Conservation (phyloP, 2,888 invertebrate species). For the Drosophila neotestacea region DNA sequence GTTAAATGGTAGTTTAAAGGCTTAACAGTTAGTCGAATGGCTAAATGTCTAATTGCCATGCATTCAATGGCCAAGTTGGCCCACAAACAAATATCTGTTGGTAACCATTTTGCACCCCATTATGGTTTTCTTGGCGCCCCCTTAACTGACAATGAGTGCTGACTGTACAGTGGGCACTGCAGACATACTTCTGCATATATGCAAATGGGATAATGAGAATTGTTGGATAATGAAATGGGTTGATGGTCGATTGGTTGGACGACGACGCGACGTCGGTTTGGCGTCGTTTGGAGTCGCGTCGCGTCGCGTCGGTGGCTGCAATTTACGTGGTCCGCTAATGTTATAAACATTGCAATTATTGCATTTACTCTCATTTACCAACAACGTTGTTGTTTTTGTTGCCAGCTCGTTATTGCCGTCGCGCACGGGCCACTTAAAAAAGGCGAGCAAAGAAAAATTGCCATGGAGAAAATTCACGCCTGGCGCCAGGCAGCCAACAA, state of each 20-base stretch:
- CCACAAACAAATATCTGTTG: constrained; percentile 26
- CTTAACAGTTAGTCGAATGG: constrained; percentile 25
- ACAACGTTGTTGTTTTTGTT: constrained; percentile 39
- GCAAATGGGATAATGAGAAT: constrained; percentile 50
- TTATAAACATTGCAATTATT: constrained; percentile 80
- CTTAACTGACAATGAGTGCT: constrained; percentile 17
- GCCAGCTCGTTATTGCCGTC: constrained; percentile 65
- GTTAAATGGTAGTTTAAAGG: constrained; percentile 23
- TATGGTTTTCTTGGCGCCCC: constrained; percentile 45
- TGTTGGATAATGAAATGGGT: constrained; percentile 55
- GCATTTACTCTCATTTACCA: constrained; percentile 81
- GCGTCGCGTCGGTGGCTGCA: constrained; percentile 66
- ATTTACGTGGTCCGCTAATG: constrained; percentile 71
- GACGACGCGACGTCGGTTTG: constrained; percentile 31
- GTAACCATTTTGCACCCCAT: constrained; percentile 52
- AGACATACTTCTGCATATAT: constrained; percentile 6
- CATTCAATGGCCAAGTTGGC: constrained; percentile 9
- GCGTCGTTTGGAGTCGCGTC: constrained; percentile 17
- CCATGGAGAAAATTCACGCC: constrained; percentile 72
- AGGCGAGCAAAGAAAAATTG: constrained; percentile 61
- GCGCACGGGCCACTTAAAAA: constrained; percentile 76
- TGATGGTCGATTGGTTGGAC: constrained; percentile 49
- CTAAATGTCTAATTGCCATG: constrained; percentile 47
- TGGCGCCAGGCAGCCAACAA: constrained; percentile 69
- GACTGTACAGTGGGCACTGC: background rate